phyloP scores from a whole-genome alignment of 2,797 vertebrate genomes.

The Rhinoraja longicauda region DNA sequence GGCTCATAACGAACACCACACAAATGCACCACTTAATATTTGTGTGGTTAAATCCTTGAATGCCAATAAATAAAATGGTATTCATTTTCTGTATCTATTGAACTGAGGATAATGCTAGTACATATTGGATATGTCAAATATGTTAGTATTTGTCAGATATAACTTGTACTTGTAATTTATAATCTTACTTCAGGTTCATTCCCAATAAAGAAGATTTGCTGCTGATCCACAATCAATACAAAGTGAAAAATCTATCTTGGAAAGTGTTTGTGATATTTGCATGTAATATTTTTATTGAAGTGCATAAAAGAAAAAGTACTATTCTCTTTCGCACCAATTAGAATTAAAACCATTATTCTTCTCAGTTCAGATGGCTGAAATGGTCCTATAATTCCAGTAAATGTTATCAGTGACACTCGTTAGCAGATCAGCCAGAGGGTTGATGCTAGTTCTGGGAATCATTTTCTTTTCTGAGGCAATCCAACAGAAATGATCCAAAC shows the following conservation, averaged over 20 bases:
- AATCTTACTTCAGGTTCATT: not conserved
- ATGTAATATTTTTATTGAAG: not conserved
- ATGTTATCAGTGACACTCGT: not conserved
- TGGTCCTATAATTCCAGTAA: not conserved
- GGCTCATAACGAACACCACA: too few relatives aligned
- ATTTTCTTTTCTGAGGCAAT: not conserved
- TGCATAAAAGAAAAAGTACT: not conserved
- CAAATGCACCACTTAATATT: too few relatives aligned
- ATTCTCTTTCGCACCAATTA: not conserved
- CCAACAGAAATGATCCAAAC: not conserved
- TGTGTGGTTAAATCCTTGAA: too few relatives aligned
- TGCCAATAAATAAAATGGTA: too few relatives aligned
- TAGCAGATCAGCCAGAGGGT: not conserved
- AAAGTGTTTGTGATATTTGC: not conserved
- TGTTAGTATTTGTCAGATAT: too few relatives aligned
- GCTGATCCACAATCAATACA: not conserved
- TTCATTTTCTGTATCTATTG: too few relatives aligned
- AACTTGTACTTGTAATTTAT: too few relatives aligned
- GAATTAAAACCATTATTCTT: not conserved
- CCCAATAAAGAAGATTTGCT: not conserved
- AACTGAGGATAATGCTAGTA: too few relatives aligned
- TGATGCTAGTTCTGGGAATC: not conserved
- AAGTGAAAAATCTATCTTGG: not conserved
- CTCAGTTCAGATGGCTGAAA: not conserved
- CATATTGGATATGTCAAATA: too few relatives aligned